Base-by-base conservation (phyloP, 1,140 invertebrate genomes). In the Chironomus tepperi region DNA sequence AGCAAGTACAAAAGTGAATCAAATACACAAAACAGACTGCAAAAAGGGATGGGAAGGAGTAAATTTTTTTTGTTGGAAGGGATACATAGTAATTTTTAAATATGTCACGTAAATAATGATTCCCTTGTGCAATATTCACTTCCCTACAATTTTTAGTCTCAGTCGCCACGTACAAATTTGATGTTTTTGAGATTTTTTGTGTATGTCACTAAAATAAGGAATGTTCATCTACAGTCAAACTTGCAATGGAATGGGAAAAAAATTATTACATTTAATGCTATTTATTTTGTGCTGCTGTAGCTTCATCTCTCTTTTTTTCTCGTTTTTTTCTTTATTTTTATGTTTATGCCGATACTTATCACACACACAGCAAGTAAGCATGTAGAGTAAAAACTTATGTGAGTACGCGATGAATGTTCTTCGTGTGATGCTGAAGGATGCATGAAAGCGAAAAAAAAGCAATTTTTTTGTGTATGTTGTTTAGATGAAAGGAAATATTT, bases 51-150 rank as follows among this genome's bases (percentile, higher is more conserved):
- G 24, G 24, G 24, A 57, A n/a, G 47, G 47, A 57, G 12, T n/a
- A 67, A 8, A 67, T 2, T 19, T 3, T 3, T 6, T 18, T 19
- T 70, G 65, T 34, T 34, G 15, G 42, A 18, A n/a, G 42, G 34
- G 42, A n/a, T 15, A 73, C 12, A 73, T 42, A 16, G 24, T 75
- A 75, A 75, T 75, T 75, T 75, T 73, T 75, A 75, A 75, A 75
- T 75, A 64, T 75, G 75, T 75, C 75, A 75, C 75, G 75, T 75
- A 75, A 75, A 42, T 73, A 75, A 75, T 70, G 70, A 75, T 70
- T 43, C 75, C 72, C 75, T 65, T 75, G 75, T 75, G 75, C 75
- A 75, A 75, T 73, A 75, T 75, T 75, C 75, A 75, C 75, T 75
- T 75, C 24, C 24, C 24, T 34, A 34, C 24, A 34, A 5, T 34